Percentiles rank a stretch among this genome's conserved stretches.
Conservation (phyloP, 2,888 invertebrate species). For the Isoperla grammatica region DNA sequence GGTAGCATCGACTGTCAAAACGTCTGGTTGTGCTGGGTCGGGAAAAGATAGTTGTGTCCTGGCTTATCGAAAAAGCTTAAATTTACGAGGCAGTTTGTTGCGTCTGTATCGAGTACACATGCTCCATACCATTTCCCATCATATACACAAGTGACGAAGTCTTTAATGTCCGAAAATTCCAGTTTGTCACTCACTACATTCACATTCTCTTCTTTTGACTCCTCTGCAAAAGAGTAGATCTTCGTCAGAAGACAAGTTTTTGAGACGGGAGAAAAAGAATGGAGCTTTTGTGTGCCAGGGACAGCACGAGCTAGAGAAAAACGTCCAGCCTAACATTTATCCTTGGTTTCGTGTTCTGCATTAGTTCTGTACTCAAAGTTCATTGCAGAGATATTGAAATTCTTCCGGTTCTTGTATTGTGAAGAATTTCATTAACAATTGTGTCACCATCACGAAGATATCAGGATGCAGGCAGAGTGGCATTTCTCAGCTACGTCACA, state of each 20-base stretch:
- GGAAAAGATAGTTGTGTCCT: too few relatives aligned
- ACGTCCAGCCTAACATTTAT: neutral
- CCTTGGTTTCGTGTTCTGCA: neutral
- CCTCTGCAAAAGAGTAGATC: neutral
- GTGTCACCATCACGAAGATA: constrained; percentile 26
- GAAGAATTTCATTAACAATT: constrained; percentile 34
- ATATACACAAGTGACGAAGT: too few relatives aligned
- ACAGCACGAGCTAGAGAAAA: constrained; percentile 1
- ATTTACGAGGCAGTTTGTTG: too few relatives aligned
- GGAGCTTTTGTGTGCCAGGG: constrained; percentile 13
- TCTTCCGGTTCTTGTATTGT: too few relatives aligned
- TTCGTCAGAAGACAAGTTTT: neutral
- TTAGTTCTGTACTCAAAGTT: constrained; percentile 9
- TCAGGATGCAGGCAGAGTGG: constrained; percentile 9
- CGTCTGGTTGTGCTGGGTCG: too few relatives aligned
- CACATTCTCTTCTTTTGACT: neutral
- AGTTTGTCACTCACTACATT: too few relatives aligned
- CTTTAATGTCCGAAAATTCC: too few relatives aligned
- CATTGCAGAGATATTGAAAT: constrained; percentile 11
- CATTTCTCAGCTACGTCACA: constrained; percentile 20
- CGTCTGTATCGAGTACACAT: too few relatives aligned
- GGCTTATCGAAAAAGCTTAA: too few relatives aligned
- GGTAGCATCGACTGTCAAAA: too few relatives aligned
- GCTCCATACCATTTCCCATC: too few relatives aligned
- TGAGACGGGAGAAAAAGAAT: constrained; percentile 3